These are phyloP conservation scores for Equus quagga DNA, from an alignment of 2,113 vertebrate genomes.

Conservation along the genomic window DNA sequence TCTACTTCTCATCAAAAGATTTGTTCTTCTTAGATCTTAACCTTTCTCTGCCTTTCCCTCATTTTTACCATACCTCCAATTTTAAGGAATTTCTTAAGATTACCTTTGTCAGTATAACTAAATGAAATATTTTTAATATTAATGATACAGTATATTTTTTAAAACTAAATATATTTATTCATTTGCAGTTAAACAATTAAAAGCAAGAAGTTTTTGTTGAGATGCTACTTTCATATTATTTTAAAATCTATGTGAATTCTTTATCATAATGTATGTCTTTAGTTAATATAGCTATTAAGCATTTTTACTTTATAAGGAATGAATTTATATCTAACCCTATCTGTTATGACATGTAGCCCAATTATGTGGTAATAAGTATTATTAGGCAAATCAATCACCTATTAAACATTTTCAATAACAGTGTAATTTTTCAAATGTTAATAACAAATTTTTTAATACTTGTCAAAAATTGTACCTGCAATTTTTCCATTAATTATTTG, in stretches of 20 bases:
- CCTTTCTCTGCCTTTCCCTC: background rate
- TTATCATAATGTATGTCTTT: slow-evolving; percentile 2
- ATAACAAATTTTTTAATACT: background rate
- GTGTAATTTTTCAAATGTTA: slow-evolving; percentile 74
- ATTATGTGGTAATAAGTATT: slow-evolving; percentile 81
- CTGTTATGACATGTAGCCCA: slow-evolving; percentile 71
- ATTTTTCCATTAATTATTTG: slow-evolving; percentile 13
- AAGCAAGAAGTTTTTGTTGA: slow-evolving; percentile 21
- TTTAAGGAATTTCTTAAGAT: background rate
- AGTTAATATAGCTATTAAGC: slow-evolving; percentile 5
- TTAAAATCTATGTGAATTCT: background rate
- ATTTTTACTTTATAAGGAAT: background rate
- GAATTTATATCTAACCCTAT: slow-evolving; percentile 38
- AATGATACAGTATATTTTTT: background rate
- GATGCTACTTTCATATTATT: background rate
- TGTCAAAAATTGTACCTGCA: background rate
- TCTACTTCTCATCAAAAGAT: background rate
- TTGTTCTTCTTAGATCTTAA: background rate
- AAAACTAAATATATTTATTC: background rate
- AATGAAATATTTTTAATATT: background rate
- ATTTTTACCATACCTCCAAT: background rate
- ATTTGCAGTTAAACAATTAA: slow-evolving; percentile 3
- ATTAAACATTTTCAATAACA: slow-evolving; percentile 81
- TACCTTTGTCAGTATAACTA: background rate
- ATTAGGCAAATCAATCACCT: slow-evolving; percentile 76